A percentile compares a stretch with the other conserved stretches of the same genome.
phyloP scores from a whole-genome alignment of 2,888 invertebrate genomes.

The Tetropium fuscum region DNA sequence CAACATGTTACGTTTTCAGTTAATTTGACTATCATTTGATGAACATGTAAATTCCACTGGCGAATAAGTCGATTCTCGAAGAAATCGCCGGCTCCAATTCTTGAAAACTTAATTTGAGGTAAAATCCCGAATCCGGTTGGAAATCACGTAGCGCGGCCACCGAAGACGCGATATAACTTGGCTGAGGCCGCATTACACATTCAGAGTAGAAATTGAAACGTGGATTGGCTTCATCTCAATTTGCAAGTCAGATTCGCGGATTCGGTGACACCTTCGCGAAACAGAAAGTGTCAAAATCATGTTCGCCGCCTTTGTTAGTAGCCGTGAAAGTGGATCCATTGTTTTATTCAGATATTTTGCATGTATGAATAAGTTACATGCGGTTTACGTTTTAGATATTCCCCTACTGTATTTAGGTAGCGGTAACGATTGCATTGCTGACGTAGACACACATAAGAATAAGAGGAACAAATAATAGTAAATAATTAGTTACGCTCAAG shows the following conservation, averaged over 20 bases:
- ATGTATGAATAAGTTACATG: slow-evolving; percentile 46
- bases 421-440: too few species aligned
- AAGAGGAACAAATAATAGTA: too few species aligned
- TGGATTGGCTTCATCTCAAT: slow-evolving; percentile 54
- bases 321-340: slow-evolving; percentile 46
- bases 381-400: too few species aligned
- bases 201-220: slow-evolving; percentile 58
- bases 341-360: slow-evolving; percentile 46
- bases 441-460: too few species aligned
- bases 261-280: slow-evolving; percentile 51
- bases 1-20: too few species aligned
- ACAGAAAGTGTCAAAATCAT: slow-evolving; percentile 53
- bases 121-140: slow-evolving; percentile 24
- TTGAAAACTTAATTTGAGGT: slow-evolving; percentile 25
- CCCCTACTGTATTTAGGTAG: too few species aligned
- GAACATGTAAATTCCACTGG: too few species aligned
- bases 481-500: too few species aligned
- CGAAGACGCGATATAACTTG: slow-evolving; percentile 24
- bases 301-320: slow-evolving; percentile 44
- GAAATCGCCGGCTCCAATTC: too few species aligned
- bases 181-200: slow-evolving; percentile 53
- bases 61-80: too few species aligned
- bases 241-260: slow-evolving; percentile 55
- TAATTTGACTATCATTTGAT: too few species aligned
- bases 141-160: slow-evolving; percentile 32